Evolutionary conservation across 2,888 invertebrate genomes (phyloP).

Genomic region (Chrysomela aeneicollis): DNA sequence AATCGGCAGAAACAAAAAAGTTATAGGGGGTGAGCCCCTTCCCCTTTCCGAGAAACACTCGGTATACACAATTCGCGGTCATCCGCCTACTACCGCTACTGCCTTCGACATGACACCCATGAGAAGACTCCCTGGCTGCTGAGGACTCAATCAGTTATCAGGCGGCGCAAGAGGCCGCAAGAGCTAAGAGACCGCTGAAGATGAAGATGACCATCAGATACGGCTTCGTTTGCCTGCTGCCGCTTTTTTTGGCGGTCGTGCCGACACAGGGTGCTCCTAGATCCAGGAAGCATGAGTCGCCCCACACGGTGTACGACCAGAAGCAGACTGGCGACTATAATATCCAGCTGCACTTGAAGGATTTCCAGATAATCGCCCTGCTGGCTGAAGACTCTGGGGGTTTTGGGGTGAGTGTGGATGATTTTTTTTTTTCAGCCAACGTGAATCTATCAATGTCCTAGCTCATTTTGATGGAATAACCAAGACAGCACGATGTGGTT

Average conservation of each 20-base stretch:
- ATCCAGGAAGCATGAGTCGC: constrained; percentile 37
- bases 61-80: too few species aligned
- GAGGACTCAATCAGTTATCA: constrained; percentile 37
- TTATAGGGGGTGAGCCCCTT: too few species aligned
- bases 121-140: constrained; percentile 29
- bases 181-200: constrained; percentile 21
- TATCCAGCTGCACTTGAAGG: constrained; percentile 80
- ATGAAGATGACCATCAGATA: constrained; percentile 29
- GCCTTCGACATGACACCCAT: constrained; percentile 18
- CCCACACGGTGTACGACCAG: constrained; percentile 68
- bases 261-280: constrained; percentile 35
- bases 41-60: too few species aligned
- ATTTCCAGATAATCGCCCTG: constrained; percentile 77
- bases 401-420: constrained; percentile 68
- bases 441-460: too few species aligned
- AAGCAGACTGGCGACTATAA: constrained; percentile 81
- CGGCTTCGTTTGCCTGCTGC: constrained; percentile 16
- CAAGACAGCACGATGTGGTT: too few species aligned
- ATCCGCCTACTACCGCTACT: constrained; percentile 29
- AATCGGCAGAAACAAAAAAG: too few species aligned
- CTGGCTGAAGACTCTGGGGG: constrained; percentile 69
- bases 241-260: constrained; percentile 23
- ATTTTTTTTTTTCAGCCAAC: too few species aligned
- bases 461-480: too few species aligned
- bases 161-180: too few species aligned